Percentiles rank a stretch among this genome's conserved stretches.
Evolutionary conservation across 2,888 invertebrate species (phyloP).

Genomic region (Tetragonisca angustula): DNA sequence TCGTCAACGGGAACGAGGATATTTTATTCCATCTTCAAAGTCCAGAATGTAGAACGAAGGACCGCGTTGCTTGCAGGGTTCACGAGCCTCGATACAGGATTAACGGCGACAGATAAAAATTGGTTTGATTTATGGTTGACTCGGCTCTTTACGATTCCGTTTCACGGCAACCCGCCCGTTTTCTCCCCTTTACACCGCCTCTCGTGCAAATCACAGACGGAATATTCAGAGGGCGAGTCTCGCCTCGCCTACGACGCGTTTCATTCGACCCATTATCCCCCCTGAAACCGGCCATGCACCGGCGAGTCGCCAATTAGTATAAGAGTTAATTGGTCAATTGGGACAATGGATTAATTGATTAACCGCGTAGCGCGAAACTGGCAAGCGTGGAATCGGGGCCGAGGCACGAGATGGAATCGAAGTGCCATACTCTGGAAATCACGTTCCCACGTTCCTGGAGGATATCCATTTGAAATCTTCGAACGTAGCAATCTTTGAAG

Average conservation of each 20-base stretch:
- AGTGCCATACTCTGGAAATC: not conserved
- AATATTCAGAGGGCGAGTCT: slow-evolving; percentile 20
- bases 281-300: slow-evolving; percentile 5
- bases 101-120: slow-evolving; percentile 5
- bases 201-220: slow-evolving; percentile 21
- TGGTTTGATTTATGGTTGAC: slow-evolving; percentile 3
- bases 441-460: not conserved
- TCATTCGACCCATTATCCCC: slow-evolving; percentile 49
- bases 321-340: slow-evolving; percentile 54
- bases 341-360: slow-evolving; percentile 50
- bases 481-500: not conserved
- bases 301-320: slow-evolving; percentile 45
- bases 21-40: too few species aligned
- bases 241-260: slow-evolving; percentile 16
- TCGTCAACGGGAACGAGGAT: too few species aligned
- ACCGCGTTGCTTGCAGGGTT: not conserved
- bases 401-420: not conserved
- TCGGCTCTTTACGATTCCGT: not conserved
- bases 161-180: not conserved
- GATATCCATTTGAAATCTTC: slow-evolving; percentile 1
- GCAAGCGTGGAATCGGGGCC: not conserved
- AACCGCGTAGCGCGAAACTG: slow-evolving; percentile 16
- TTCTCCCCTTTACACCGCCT: not conserved
- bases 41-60: too few species aligned
- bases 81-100: not conserved